phyloP scores from a whole-genome alignment of 1,140 invertebrate species.

The Stratiolaelaps scimitus region DNA sequence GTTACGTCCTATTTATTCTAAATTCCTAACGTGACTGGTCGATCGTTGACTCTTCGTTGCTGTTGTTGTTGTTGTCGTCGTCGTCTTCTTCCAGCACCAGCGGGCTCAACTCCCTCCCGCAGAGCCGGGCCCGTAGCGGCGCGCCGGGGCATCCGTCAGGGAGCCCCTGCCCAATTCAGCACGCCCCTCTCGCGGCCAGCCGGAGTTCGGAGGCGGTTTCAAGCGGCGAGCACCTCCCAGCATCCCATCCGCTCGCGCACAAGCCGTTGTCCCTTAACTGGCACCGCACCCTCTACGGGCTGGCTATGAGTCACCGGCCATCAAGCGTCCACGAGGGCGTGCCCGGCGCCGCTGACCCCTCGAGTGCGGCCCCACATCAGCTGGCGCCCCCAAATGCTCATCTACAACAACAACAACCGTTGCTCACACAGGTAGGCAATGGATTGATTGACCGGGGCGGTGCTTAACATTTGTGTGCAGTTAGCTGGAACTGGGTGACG shows the following conservation, averaged over 20 bases:
- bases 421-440: constrained; percentile 22
- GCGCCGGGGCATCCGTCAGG: too few relatives aligned
- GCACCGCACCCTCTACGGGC: constrained; percentile 26
- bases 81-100: constrained; percentile 14
- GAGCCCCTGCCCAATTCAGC: too few relatives aligned
- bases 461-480: too few relatives aligned
- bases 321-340: constrained; percentile 9
- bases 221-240: too few relatives aligned
- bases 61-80: too few relatives aligned
- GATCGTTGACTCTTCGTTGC: too few relatives aligned
- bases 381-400: constrained; percentile 2
- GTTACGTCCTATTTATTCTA: too few relatives aligned
- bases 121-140: constrained; percentile 1
- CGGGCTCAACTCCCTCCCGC: constrained; percentile 27
- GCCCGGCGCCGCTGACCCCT: constrained; percentile 3
- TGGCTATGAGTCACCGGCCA: constrained; percentile 25
- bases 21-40: too few relatives aligned
- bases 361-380: background rate
- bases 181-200: constrained; percentile 21
- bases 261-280: constrained; percentile 28
- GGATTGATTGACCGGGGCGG: too few relatives aligned
- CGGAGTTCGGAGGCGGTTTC: constrained; percentile 20
- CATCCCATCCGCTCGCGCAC: background rate
- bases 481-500: too few relatives aligned
- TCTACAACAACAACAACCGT: background rate